phyloP scores from a whole-genome alignment of 1,140 invertebrate species.

The Harpegnathos saltator region DNA sequence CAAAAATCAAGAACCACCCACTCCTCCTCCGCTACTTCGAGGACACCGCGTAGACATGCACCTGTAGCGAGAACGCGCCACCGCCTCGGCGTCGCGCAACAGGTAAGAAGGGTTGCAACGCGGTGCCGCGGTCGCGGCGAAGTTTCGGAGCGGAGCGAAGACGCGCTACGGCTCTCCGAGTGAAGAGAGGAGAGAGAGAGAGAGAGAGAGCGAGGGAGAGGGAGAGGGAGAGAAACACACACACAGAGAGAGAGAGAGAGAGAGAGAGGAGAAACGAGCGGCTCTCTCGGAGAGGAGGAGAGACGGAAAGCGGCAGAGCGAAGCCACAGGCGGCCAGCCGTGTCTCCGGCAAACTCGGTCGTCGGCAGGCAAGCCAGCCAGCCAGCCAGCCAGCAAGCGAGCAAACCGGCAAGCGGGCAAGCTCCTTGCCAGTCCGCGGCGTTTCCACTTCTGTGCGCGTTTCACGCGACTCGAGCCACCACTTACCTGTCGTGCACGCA shows the following conservation, averaged over 20 bases:
- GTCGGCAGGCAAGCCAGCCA: constrained; percentile 29
- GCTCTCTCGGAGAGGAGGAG: constrained; percentile 65
- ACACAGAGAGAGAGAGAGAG: too few species aligned
- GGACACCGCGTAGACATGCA: constrained; percentile 64
- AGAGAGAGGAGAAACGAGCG: constrained; percentile 42
- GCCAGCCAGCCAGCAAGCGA: neutral
- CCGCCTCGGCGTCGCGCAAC: neutral
- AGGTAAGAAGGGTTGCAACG: constrained; percentile 70
- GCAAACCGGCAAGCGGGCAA: too few species aligned
- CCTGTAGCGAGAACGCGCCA: constrained; percentile 59
- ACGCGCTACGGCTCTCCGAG: constrained; percentile 19
- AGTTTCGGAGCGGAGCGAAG: constrained; percentile 42
- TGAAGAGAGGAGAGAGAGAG: neutral
- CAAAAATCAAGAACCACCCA: too few species aligned
- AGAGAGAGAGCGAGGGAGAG: constrained; percentile 54
- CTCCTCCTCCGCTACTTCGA: constrained; percentile 12
- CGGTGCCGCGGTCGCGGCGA: constrained; percentile 15
- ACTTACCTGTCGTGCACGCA: constrained; percentile 71
- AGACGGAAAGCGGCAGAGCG: constrained; percentile 80
- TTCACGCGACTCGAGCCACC: constrained; percentile 71
- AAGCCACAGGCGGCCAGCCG: constrained; percentile 80
- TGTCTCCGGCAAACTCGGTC: constrained; percentile 79
- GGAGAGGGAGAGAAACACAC: constrained; percentile 76
- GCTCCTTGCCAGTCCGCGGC: constrained; percentile 63
- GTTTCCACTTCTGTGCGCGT: constrained; percentile 78